Evolutionary conservation across 1,140 invertebrate genomes (phyloP).

Genomic region (Drosophila ercepeae): DNA sequence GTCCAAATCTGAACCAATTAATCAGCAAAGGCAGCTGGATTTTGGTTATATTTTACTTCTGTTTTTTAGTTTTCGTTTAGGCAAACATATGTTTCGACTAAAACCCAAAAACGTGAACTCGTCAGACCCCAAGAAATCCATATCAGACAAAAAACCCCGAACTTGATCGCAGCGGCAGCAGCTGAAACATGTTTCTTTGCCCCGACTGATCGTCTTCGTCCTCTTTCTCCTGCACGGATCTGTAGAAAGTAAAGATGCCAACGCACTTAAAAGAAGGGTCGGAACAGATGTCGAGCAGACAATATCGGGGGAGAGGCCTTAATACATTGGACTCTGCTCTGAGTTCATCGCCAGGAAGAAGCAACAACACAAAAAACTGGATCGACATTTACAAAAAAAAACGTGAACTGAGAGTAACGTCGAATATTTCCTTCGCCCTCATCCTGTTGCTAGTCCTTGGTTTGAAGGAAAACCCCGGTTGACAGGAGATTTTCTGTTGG

Average conservation of each 20-base stretch:
- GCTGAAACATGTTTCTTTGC: slow-evolving; percentile 73
- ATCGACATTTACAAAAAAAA: slow-evolving; percentile 62
- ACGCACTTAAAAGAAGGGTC: slow-evolving; percentile 60
- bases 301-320: slow-evolving; percentile 43
- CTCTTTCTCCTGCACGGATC: slow-evolving; percentile 14
- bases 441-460: slow-evolving; percentile 49
- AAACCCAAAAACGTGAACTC: slow-evolving; percentile 40
- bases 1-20: slow-evolving; percentile 76
- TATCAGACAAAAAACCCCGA: slow-evolving; percentile 45
- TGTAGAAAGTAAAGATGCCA: slow-evolving; percentile 76
- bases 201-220: slow-evolving; percentile 1
- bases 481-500: slow-evolving; percentile 39
- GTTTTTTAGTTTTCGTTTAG: slow-evolving; percentile 9
- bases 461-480: slow-evolving; percentile 54
- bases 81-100: slow-evolving; percentile 72
- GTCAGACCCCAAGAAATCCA: slow-evolving; percentile 45
- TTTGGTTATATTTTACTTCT: slow-evolving; percentile 11
- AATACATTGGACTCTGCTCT: slow-evolving; percentile 18
- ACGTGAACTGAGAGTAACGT: background rate
- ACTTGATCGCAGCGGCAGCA: slow-evolving; percentile 68
- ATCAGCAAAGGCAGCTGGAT: slow-evolving; percentile 49
- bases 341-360: slow-evolving; percentile 69
- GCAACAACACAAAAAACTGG: slow-evolving; percentile 55
- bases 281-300: slow-evolving; percentile 79
- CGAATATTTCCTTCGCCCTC: slow-evolving; percentile 35